Evolutionary conservation across 2,113 vertebrate species (phyloP).

Genomic region (Suricata suricatta): DNA sequence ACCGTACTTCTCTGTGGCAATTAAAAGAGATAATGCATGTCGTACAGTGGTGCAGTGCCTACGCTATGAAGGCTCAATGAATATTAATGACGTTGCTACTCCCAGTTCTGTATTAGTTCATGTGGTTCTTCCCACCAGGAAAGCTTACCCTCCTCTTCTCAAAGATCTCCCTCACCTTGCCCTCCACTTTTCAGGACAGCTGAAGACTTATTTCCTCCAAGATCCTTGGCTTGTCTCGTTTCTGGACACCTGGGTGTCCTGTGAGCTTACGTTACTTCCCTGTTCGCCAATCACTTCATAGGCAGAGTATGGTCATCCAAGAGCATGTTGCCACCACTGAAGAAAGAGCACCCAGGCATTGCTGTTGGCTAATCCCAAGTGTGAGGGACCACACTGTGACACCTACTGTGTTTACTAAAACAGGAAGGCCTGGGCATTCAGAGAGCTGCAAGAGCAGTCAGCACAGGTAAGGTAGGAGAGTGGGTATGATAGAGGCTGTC

Average conservation of each 20-base stretch:
- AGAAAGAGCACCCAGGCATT: background rate
- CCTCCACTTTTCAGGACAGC: background rate
- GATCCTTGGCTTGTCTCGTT: background rate
- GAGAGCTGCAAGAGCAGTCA: background rate
- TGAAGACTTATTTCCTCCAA: background rate
- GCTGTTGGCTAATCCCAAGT: background rate
- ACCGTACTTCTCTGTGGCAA: background rate
- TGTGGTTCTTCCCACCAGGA: background rate
- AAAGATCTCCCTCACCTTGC: background rate
- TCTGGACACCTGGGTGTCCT: background rate
- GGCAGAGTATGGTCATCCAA: background rate
- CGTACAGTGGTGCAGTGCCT: background rate
- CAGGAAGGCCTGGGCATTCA: background rate
- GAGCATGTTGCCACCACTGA: background rate
- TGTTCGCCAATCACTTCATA: background rate
- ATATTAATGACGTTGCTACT: background rate
- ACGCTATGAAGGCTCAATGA: background rate
- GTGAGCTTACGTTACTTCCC: rapidly evolving
- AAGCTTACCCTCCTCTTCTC: background rate
- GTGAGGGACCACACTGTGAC: background rate
- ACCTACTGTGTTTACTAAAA: background rate
- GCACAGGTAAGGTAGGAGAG: background rate
- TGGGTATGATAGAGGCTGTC: background rate
- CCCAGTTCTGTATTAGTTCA: background rate
- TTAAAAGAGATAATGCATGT: background rate